A percentile compares a stretch with the other conserved stretches of the same genome.
phyloP scores from a whole-genome alignment of 2,888 invertebrate species.

The Drosophila macrothrix region DNA sequence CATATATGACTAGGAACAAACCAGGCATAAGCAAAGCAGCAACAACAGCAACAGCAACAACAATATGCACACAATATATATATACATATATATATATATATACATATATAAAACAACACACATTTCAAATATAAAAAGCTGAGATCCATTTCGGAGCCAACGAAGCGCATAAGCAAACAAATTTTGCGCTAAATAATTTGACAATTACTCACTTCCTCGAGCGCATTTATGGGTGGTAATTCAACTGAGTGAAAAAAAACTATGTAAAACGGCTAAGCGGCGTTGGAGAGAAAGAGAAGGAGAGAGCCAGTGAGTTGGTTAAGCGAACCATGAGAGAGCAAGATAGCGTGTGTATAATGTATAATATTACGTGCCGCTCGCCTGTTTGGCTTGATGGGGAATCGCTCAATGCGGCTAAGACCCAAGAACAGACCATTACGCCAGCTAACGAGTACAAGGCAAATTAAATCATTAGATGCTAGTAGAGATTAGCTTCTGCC shows the following conservation, averaged over 20 bases:
- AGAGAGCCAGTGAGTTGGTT: constrained; percentile 11
- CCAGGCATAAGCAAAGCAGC: constrained; percentile 68
- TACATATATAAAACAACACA: constrained; percentile 5
- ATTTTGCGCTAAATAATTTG: constrained; percentile 85
- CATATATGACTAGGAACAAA: constrained; percentile 81
- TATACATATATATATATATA: background rate
- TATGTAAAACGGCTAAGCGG: constrained; percentile 51
- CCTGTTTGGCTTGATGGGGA: constrained; percentile 7
- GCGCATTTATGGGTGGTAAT: constrained; percentile 55
- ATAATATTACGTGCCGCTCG: constrained; percentile 7
- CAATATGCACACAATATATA: background rate
- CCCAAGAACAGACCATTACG: constrained; percentile 83
- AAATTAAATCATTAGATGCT: constrained; percentile 85
- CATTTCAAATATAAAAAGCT: constrained; percentile 56
- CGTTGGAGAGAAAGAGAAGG: background rate
- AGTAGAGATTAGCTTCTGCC: constrained; percentile 63
- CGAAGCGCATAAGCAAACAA: constrained; percentile 84
- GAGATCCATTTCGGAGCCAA: constrained; percentile 81
- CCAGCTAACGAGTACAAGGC: constrained; percentile 84
- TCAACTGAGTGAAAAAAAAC: constrained; percentile 54
- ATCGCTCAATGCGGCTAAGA: constrained; percentile 62
- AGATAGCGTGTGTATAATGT: constrained; percentile 22
- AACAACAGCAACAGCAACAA: constrained; percentile 15
- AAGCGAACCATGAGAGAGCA: constrained; percentile 1
- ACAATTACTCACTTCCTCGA: constrained; percentile 84